A percentile compares a stretch with the other conserved stretches of the same genome.
phyloP scores from a whole-genome alignment of 2,888 invertebrate genomes.

The Drosophila stalkeri region DNA sequence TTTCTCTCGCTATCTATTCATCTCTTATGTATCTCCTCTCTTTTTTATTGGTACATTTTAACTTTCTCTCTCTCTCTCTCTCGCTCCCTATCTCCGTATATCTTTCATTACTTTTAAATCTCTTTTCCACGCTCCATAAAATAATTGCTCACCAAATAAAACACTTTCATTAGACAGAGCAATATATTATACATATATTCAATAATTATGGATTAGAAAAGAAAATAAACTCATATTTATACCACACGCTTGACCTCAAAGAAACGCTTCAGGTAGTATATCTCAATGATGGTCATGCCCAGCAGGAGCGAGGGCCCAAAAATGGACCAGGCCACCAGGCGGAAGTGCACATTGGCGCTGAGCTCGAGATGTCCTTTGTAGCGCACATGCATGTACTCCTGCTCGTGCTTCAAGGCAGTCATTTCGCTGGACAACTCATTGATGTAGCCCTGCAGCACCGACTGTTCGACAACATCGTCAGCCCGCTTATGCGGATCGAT shows the following conservation, averaged over 20 bases:
- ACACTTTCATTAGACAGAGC: background rate
- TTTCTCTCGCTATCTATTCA: too few relatives aligned
- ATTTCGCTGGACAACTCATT: slow-evolving; percentile 51
- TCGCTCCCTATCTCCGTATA: too few relatives aligned
- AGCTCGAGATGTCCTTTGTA: slow-evolving; percentile 56
- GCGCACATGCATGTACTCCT: slow-evolving; percentile 73
- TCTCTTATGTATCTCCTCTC: background rate
- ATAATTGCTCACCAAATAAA: background rate
- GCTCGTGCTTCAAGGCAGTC: slow-evolving; percentile 51
- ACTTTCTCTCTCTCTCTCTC: background rate
- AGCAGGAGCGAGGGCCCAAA: slow-evolving; percentile 61
- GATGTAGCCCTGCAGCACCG: slow-evolving; percentile 42
- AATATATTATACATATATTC: too few relatives aligned
- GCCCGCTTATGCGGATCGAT: slow-evolving; percentile 28
- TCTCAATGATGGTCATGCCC: slow-evolving; percentile 49
- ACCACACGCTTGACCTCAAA: slow-evolving; percentile 68
- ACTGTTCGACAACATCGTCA: slow-evolving; percentile 65
- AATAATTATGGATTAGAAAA: background rate
- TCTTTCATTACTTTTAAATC: background rate
- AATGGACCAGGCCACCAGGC: slow-evolving; percentile 61
- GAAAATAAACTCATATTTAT: background rate
- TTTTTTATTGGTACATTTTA: too few relatives aligned
- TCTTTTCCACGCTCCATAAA: too few relatives aligned
- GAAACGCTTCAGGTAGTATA: slow-evolving; percentile 74
- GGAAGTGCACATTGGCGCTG: slow-evolving; percentile 56